Evolutionary conservation across 1,140 invertebrate species (phyloP).

Genomic region (Octopus bimaculoides): DNA sequence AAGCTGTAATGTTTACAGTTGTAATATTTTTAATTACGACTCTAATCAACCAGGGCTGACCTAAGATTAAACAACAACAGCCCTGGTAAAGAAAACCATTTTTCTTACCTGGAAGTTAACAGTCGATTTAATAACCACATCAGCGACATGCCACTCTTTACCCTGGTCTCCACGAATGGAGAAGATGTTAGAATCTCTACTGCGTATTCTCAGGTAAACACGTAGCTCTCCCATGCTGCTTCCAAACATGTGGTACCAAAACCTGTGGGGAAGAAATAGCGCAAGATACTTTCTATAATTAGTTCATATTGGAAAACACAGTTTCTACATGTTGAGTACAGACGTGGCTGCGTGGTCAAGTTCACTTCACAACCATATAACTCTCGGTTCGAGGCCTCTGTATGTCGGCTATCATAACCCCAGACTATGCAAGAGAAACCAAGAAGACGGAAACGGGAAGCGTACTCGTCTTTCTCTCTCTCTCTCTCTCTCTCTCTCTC

Average conservation of each 20-base stretch:
- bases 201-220: slow-evolving; percentile 18
- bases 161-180: slow-evolving; percentile 27
- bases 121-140: slow-evolving; percentile 28
- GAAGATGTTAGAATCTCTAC: slow-evolving; percentile 8
- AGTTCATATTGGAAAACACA: too few species aligned
- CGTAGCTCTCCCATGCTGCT: slow-evolving; percentile 26
- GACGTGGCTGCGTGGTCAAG: too few species aligned
- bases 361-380: too few species aligned
- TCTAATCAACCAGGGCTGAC: not conserved
- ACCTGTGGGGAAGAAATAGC: not conserved
- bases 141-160: slow-evolving; percentile 29
- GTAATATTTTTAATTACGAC: not conserved
- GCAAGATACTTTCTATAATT: too few species aligned
- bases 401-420: too few species aligned
- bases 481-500: too few species aligned
- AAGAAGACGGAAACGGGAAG: too few species aligned
- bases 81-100: not conserved
- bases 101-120: slow-evolving; percentile 33
- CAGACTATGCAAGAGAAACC: too few species aligned
- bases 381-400: too few species aligned
- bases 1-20: too few species aligned
- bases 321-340: too few species aligned
- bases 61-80: not conserved
- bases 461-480: too few species aligned
- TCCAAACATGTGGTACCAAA: slow-evolving; percentile 35